These are phyloP conservation scores for Anser brachyrhynchus DNA, from an alignment of 2,113 vertebrate species.

Conservation along the genomic window DNA sequence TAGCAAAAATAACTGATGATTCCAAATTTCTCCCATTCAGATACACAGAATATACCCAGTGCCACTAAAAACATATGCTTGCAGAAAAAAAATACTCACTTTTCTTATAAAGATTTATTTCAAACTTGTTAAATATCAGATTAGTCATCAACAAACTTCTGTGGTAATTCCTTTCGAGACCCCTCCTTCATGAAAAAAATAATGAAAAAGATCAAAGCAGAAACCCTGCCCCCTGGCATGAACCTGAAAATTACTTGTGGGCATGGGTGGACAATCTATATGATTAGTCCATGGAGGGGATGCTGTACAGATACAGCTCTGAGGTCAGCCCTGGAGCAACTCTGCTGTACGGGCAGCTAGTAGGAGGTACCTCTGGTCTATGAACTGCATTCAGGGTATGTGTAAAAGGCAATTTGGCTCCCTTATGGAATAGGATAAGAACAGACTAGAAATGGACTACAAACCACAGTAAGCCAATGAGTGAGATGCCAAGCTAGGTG, in stretches of 20 bases:
- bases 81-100: background rate
- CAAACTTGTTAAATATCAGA: background rate
- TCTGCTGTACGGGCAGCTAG: background rate
- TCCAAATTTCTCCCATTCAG: background rate
- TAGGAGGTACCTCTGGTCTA: background rate
- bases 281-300: background rate
- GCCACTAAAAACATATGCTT: background rate
- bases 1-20: background rate
- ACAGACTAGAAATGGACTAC: background rate
- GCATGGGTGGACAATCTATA: background rate
- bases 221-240: rapidly evolving
- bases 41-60: background rate
- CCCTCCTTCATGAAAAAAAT: background rate
- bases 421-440: background rate
- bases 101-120: background rate
- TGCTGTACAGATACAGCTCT: background rate
- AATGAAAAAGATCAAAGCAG: background rate
- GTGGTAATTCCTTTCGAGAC: background rate
- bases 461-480: background rate
- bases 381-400: rapidly evolving
- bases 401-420: background rate
- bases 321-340: background rate
- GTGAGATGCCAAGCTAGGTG: background rate
- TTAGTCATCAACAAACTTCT: background rate
- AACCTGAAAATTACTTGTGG: background rate